Base-by-base conservation (phyloP, 2,888 invertebrate genomes). In the Gari tellinella region DNA sequence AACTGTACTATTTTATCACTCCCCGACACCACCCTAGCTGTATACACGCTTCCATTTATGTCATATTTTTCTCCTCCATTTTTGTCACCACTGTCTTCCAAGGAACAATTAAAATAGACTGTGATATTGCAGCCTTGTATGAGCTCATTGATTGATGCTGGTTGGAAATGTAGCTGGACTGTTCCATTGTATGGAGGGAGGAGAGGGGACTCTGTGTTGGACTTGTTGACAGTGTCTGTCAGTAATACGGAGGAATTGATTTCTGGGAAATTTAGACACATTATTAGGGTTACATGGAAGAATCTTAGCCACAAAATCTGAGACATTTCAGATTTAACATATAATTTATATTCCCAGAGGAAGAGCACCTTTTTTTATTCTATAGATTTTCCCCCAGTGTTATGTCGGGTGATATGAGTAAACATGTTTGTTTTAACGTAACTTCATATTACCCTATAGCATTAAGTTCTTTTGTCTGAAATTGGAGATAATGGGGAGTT, bases 91-190 rank as follows among this genome's bases (percentile, higher is more conserved):
- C 37, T 53, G 41, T 66, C 53, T 65, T 69, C 75, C 56, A 75
- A 56, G 62, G 84, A 78, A 66, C 79, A 86, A 81, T 87, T 88
- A 75, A 88, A 87, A 70, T 82, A 80, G 72, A 88, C 85, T 56
- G 84, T 86, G 63, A 78, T 82, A 70, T 83, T 85, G 60, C 85
- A 84, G 83, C 80, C 82, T 63, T 82, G 81, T 72, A 74, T 76
- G 49, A 88, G 82, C 61, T 81, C 83, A 79, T 85, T 83, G 81
- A 88, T 88, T 76, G 85, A 84, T 60, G 81, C 77, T 65, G 88
- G 87, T 78, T 84, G 81, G 77, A 87, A 86, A 73, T 81, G 83
- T 57, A 87, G 78, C 72, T 81, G 85, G 84, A 86, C 72, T 63
- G 81, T 85, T 78, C 84, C 86, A 85, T 84, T 87, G 53, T 65